Evolutionary conservation across 2,888 invertebrate species (phyloP), one percentile per base, ranked within the genome.

Genomic region (Automeris io): DNA sequence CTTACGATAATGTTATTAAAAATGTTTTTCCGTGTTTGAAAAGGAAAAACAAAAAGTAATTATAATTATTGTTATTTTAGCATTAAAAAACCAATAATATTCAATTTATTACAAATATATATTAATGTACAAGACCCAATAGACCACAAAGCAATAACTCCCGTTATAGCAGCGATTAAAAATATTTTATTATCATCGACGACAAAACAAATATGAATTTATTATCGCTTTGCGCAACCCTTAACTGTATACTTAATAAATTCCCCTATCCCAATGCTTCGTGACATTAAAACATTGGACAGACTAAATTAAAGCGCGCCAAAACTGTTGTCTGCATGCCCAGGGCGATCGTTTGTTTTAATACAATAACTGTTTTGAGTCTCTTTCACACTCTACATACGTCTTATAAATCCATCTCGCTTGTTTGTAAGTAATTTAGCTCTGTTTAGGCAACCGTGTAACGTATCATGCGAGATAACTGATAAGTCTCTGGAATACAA

Each of bases 331-430:
- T 75, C 77, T 74, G 73, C 44, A 72, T 77, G 74, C 86, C 83
- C 85, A 81, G 79, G 82, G 83, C 81, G 76, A 59, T 74, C 85
- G 81, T 85, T 86, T 83, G 80, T 85, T 85, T 86, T 86, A 83
- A 86, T 85, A 86, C 85, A 83, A 83, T 82, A 82, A 80, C 79
- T 67, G 58, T 70, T 39, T 57, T 49, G 61, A 56, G 51, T 83
- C 85, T 72, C 77, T 59, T 54, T 83, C 75, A 54, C 70, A 69
- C 81, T 49, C 51, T 52, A 62, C 62, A 67, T 70, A 68, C 67
- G 56, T 41, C 29, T 26, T 38, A 45, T 71, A 47, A 42, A 26
- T 39, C 58, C 49, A 43, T 75, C 77, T 63, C 69, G 18, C 51
- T 81, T 63, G 24, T 60, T 46, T 73, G 31, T 47, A 44, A 47